Base-by-base conservation (phyloP, 2,797 vertebrate genomes). In the Mormyrops boulengeri region DNA sequence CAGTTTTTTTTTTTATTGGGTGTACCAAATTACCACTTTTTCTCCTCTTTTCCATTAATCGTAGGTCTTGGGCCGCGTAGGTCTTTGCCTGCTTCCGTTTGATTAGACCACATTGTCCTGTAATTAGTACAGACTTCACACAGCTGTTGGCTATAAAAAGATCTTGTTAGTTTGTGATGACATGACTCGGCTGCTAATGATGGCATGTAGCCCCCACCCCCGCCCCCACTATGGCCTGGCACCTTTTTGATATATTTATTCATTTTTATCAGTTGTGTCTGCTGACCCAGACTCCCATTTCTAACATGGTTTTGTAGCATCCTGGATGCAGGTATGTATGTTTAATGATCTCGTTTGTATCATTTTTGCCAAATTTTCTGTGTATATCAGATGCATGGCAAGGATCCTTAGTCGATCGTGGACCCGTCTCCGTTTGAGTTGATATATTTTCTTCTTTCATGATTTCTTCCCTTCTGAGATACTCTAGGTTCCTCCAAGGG, bases 41-140 rank as follows among this genome's bases (percentile, higher is more conserved):
- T 80, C 73, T 80, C 73, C 38, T 80, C 17, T 80, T 80, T 80
- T 41, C 73, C 73, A 80, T 80, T 80, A 80, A 80, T 80, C 12
- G 34, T 8, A 44, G 73, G 73, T 80, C 73, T 93, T 91, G 22
- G 60, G 92, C 90, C 87, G 5, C 26, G 87, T 90, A 92, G 91
- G 85, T 91, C 91, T 92, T 90, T 90, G 69, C 66, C 88, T 90
- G 90, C 91, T 92, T 92, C 94, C 55, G 73, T 60, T 91, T 95
- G 94, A 96, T 96, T 95, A 96, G 93, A 89, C 90, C 87, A 89
- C 91, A 95, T 95, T 96, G 95, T 95, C 92, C 90, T 90, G 80
- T 95, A 95, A 97, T 95, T 87, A 89, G 90, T 80, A 87, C 94
- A 93, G 95, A 94, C 95, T 94, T 91, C 91, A 90, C 92, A 91